Evolutionary conservation across 2,888 invertebrate species (phyloP).

Genomic region (Heterodera filipjevi): DNA sequence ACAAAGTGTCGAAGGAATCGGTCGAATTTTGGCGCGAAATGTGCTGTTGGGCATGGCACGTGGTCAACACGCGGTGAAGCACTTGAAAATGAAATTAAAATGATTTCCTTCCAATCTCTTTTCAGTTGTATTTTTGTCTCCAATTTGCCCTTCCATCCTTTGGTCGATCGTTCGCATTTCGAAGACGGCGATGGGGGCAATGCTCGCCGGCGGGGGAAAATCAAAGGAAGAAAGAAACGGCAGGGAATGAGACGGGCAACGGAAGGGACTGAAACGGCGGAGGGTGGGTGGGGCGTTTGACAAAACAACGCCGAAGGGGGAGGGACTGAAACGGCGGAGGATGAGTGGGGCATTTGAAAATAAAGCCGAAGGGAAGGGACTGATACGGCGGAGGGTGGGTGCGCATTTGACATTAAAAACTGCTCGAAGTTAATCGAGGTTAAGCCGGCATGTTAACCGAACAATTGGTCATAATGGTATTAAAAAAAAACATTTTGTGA

Average conservation of each 20-base stretch:
- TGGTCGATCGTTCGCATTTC: slow-evolving; percentile 22
- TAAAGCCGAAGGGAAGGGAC: background rate
- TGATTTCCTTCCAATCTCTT: background rate
- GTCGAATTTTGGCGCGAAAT: slow-evolving; percentile 23
- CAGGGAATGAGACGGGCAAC: background rate
- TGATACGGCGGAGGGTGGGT: background rate
- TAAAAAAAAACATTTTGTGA: background rate
- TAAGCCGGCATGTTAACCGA: no score
- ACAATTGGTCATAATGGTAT: no score
- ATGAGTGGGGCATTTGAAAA: background rate
- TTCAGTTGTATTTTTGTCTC: slow-evolving; percentile 24
- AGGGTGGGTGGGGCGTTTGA: background rate
- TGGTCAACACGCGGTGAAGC: slow-evolving; percentile 60
- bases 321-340: background rate
- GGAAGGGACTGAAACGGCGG: background rate
- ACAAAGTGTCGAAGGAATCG: background rate
- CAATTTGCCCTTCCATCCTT: slow-evolving; percentile 23
- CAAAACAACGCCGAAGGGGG: background rate
- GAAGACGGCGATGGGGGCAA: background rate
- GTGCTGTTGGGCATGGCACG: slow-evolving; percentile 62
- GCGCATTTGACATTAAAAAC: background rate
- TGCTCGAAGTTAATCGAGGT: background rate
- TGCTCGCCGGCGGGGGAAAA: background rate
- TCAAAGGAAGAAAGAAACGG: background rate
- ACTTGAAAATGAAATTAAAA: background rate